Evolutionary conservation across 2,113 vertebrate genomes (phyloP).

Genomic region (Indicator maculatus): DNA sequence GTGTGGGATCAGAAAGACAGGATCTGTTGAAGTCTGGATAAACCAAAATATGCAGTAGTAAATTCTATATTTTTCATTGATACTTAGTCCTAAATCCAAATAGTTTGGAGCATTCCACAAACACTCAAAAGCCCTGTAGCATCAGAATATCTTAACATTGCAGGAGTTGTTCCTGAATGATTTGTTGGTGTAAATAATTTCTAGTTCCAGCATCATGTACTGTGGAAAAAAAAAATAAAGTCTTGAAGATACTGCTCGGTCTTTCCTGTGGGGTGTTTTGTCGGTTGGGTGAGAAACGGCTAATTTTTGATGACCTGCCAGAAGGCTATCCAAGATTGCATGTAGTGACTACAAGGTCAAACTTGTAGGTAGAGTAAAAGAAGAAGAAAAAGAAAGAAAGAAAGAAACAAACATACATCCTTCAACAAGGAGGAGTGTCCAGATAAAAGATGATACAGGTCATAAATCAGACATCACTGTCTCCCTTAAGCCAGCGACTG

Average conservation of each 20-base stretch:
- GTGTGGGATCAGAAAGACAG: not conserved
- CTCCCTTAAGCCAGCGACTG: not conserved
- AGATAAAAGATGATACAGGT: not conserved
- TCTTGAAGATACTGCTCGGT: not conserved
- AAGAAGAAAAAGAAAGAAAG: not conserved
- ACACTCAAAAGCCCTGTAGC: not conserved
- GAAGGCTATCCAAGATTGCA: not conserved
- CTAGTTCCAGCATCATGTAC: not conserved
- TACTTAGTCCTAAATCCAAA: not conserved
- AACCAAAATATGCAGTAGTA: not conserved
- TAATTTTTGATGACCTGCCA: not conserved
- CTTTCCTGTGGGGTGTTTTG: not conserved
- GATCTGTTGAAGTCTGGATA: not conserved
- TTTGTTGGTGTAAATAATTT: not conserved
- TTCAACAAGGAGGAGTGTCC: not conserved
- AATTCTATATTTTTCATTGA: not conserved
- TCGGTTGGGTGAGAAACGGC: not conserved
- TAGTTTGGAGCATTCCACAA: not conserved
- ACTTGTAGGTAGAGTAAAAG: not conserved
- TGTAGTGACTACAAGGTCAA: not conserved
- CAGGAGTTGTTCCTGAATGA: not conserved
- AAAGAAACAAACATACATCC: not conserved
- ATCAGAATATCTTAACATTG: not conserved
- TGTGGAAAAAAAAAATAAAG: not conserved
- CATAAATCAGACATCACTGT: conserved; percentile 1